Conservation (phyloP, 1,140 invertebrate genomes). For the Drosophila santomea region DNA sequence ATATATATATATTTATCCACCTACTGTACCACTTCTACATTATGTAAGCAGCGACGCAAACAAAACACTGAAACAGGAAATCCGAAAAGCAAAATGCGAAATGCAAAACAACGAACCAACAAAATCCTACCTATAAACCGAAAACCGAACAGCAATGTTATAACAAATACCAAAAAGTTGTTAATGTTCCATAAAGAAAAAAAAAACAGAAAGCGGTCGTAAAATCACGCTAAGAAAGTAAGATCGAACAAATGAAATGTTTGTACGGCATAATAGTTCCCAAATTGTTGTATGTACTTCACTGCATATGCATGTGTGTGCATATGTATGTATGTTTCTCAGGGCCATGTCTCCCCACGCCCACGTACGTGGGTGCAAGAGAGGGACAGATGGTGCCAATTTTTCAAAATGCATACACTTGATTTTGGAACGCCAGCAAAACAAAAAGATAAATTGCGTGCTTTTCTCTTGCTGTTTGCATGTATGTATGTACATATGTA, state of each 20-base stretch:
- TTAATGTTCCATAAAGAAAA: slow-evolving; percentile 59
- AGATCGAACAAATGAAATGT: slow-evolving; percentile 38
- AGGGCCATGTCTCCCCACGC: background rate
- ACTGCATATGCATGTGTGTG: slow-evolving; percentile 17
- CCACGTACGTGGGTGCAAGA: slow-evolving; percentile 2
- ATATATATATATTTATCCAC: slow-evolving; percentile 64
- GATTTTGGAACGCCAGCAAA: slow-evolving; percentile 8
- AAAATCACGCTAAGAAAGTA: slow-evolving; percentile 47
- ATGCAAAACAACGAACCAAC: slow-evolving; percentile 49
- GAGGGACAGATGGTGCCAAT: background rate
- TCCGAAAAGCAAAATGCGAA: slow-evolving; percentile 35
- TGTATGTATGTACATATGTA: slow-evolving; percentile 12
- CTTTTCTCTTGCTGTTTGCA: slow-evolving; percentile 1
- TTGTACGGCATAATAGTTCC: slow-evolving; percentile 28
- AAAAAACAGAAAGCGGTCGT: slow-evolving; percentile 30
- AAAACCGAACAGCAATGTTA: slow-evolving; percentile 74
- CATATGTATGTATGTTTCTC: slow-evolving; percentile 17
- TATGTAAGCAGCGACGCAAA: slow-evolving; percentile 75
- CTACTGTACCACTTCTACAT: slow-evolving; percentile 77
- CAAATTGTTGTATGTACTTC: slow-evolving; percentile 11
- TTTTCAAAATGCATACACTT: slow-evolving; percentile 6
- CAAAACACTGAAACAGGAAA: slow-evolving; percentile 42
- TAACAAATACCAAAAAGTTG: slow-evolving; percentile 64
- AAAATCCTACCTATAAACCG: slow-evolving; percentile 37
- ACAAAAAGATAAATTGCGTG: slow-evolving; percentile 1